phyloP scores from a whole-genome alignment of 2,113 vertebrate genomes.

The Hymenochirus boettgeri region DNA sequence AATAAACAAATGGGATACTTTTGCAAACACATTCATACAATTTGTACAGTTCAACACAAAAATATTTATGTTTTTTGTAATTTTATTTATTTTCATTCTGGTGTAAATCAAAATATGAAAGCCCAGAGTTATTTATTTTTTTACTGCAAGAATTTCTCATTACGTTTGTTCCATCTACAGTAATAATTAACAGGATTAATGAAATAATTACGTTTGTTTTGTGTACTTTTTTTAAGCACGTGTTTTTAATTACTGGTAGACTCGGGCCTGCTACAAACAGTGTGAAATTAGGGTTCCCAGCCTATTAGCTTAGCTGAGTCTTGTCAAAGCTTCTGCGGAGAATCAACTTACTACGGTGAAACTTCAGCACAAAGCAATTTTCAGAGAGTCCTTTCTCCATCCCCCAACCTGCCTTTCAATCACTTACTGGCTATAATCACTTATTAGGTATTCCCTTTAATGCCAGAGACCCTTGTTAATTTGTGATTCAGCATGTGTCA shows the following conservation, averaged over 20 bases:
- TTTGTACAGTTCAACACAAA: no score
- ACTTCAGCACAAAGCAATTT: constrained; percentile 25
- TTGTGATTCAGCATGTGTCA: constrained; percentile 52
- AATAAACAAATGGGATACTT: no score
- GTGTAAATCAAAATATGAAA: no score
- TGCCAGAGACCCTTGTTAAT: constrained; percentile 49
- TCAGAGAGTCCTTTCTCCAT: not conserved
- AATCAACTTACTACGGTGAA: constrained; percentile 20
- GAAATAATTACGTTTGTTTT: constrained; percentile 1
- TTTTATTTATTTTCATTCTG: no score
- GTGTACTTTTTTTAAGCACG: not conserved
- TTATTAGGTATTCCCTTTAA: constrained; percentile 41
- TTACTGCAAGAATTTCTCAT: no score
- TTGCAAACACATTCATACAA: no score
- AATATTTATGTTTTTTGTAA: no score
- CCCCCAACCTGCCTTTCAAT: constrained; percentile 12
- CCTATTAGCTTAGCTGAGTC: not conserved
- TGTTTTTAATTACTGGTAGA: constrained; percentile 3
- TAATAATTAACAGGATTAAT: not conserved
- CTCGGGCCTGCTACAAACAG: not conserved
- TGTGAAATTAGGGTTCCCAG: not conserved
- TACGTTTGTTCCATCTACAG: not conserved
- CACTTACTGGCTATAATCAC: constrained; percentile 30
- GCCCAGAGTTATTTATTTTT: no score
- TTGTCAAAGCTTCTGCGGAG: constrained; percentile 1